Percentiles rank a stretch among this genome's conserved stretches.
These are phyloP conservation scores for Sterrhoptilus dennistouni DNA, from an alignment of 2,113 vertebrate species.

Conservation along the genomic window DNA sequence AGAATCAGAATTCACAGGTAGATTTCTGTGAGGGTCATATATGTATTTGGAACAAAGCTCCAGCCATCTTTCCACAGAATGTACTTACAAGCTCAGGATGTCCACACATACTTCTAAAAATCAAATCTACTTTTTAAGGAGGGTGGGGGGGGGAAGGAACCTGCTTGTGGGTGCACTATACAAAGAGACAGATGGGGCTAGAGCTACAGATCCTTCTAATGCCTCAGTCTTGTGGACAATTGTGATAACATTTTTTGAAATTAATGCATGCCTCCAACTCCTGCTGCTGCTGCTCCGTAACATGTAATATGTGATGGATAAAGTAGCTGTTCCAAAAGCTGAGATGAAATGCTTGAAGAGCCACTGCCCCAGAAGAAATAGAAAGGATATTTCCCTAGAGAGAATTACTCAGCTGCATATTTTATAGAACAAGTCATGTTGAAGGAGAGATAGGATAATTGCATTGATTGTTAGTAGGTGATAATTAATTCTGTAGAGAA, in stretches of 20 bases:
- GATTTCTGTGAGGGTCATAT: neutral
- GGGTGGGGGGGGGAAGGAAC: neutral
- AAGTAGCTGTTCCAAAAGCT: slow-evolving; percentile 10
- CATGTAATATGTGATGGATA: neutral
- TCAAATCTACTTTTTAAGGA: neutral
- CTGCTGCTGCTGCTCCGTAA: slow-evolving; percentile 2
- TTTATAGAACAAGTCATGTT: slow-evolving; percentile 45
- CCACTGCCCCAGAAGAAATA: slow-evolving; percentile 31
- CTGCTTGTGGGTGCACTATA: neutral
- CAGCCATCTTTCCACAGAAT: neutral
- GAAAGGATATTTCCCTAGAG: slow-evolving; percentile 60
- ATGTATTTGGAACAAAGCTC: neutral
- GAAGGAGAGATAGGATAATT: slow-evolving; percentile 64
- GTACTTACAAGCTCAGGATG: neutral
- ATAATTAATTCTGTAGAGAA: slow-evolving; percentile 66
- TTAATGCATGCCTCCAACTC: neutral
- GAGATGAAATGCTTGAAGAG: slow-evolving; percentile 47
- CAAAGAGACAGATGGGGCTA: neutral
- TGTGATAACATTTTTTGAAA: neutral
- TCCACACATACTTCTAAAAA: neutral
- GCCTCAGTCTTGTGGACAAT: neutral
- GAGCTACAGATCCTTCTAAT: neutral
- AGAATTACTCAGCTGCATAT: slow-evolving; percentile 48
- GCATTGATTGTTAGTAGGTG: slow-evolving; percentile 61
- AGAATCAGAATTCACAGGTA: neutral